Conservation (phyloP, 2,888 invertebrate genomes). For the Omphaloscelis lunosa region DNA sequence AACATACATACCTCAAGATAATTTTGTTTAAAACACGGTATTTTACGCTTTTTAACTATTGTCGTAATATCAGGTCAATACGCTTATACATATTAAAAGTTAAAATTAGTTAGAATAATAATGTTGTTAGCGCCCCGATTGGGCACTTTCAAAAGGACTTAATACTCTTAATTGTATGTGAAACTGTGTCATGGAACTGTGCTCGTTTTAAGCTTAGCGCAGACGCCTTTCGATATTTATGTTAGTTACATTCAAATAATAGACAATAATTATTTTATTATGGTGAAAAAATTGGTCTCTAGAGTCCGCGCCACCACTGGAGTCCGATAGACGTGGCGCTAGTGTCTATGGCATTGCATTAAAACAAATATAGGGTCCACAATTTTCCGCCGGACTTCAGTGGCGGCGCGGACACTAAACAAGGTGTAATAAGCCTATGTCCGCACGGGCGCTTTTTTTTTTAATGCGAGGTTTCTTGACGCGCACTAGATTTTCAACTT, state of each 20-base stretch:
- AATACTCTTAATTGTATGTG: constrained; percentile 58
- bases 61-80: constrained; percentile 62
- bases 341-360: no score
- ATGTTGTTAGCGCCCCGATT: constrained; percentile 28
- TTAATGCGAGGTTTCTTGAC: no score
- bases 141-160: constrained; percentile 47
- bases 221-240: background rate
- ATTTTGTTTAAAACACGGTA: constrained; percentile 24
- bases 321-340: no score
- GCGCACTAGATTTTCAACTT: no score
- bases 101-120: constrained; percentile 30
- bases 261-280: no score
- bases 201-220: constrained; percentile 37
- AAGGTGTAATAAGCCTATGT: no score
- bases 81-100: constrained; percentile 67
- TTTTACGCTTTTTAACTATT: constrained; percentile 24
- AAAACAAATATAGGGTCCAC: no score
- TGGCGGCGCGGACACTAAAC: no score
- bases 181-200: constrained; percentile 35
- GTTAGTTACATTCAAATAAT: no score
- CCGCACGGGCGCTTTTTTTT: no score
- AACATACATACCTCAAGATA: constrained; percentile 51
- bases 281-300: background rate
- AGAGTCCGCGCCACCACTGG: no score
- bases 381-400: no score